Evolutionary conservation across 1,140 invertebrate genomes (phyloP).

Genomic region (Drosophila subpulchrella): DNA sequence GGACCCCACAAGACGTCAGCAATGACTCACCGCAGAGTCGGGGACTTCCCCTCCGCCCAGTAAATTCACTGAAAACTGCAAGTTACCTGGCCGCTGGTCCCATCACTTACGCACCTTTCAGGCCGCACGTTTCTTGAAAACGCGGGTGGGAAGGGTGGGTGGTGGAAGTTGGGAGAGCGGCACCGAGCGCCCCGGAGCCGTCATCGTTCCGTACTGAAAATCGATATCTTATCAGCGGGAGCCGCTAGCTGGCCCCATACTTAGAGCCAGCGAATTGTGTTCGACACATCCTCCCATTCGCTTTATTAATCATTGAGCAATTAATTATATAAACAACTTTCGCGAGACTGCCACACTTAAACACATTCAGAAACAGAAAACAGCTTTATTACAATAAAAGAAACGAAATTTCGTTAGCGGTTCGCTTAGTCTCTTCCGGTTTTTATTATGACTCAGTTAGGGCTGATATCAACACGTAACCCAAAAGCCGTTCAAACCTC

Average conservation of each 20-base stretch:
- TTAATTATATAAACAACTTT: constrained; percentile 32
- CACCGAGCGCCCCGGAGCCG: not conserved
- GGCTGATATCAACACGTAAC: constrained; percentile 13
- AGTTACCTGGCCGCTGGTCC: constrained; percentile 1
- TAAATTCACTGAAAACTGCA: constrained; percentile 25
- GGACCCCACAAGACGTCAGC: not conserved
- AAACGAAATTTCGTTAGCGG: constrained; percentile 10
- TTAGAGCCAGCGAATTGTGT: not conserved
- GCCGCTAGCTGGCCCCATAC: not conserved
- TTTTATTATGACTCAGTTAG: constrained; percentile 20
- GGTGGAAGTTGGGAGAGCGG: not conserved
- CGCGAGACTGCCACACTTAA: too few relatives aligned
- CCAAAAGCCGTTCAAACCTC: constrained; percentile 6
- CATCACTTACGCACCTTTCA: constrained; percentile 29
- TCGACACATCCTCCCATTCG: not conserved
- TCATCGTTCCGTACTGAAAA: constrained; percentile 37
- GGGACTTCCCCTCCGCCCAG: constrained; percentile 3
- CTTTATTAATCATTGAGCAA: constrained; percentile 9
- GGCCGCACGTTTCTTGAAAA: constrained; percentile 32
- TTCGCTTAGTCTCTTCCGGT: constrained; percentile 6
- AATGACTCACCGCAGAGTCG: constrained; percentile 56
- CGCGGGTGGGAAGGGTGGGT: not conserved
- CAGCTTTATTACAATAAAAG: not conserved
- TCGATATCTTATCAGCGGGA: constrained; percentile 71
- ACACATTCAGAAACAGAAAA: not conserved